Base-by-base conservation (phyloP, 2,888 invertebrate genomes). In the Rotaria macrura region DNA sequence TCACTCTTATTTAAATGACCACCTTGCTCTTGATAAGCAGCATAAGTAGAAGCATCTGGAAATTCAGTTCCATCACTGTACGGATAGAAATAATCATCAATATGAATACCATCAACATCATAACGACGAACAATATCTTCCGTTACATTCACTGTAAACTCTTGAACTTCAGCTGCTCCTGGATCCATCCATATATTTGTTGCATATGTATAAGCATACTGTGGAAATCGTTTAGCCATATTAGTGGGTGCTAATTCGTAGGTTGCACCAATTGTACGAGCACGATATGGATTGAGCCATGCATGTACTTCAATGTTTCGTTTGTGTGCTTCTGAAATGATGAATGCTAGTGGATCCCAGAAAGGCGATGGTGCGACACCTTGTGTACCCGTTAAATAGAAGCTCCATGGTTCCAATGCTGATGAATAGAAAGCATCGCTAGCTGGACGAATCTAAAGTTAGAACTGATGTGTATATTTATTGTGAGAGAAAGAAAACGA, bases 71-170 rank as follows among this genome's bases (percentile, higher is more conserved):
- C 87, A n/a, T 88, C 88, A 0, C 89, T 89, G 86, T 90, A 90
- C 0, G 90, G 90, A 87, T 90, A 90, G 87, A 90, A 90, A 87
- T 90, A 90, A 87, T 90, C 90, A 85, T 90, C 90, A 87, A 89
- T 89, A 85, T 90, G 90, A 9, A 90, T 85, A 6, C 89, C 90
- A 85, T 90, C 90, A 10, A 90, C 86, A 86, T 89, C 89, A 87
- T 90, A 90, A 43, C 89, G 88, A 17, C 47, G 87, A 1, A 88
- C 87, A 25, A 90, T 89, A 85, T 90, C 90, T 72, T 87, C 86
- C 25, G 89, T 88, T 29, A 90, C 89, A 38, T 87, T 84, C 7
- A 88, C 83, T 23, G 88, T 88, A 65, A 88, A 88, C 74, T 89
- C 87, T 84, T 89, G 88, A 20, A 90, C 88, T 12, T 84, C 88